phyloP scores from a whole-genome alignment of 2,888 invertebrate genomes.

The Acronicta leporina region DNA sequence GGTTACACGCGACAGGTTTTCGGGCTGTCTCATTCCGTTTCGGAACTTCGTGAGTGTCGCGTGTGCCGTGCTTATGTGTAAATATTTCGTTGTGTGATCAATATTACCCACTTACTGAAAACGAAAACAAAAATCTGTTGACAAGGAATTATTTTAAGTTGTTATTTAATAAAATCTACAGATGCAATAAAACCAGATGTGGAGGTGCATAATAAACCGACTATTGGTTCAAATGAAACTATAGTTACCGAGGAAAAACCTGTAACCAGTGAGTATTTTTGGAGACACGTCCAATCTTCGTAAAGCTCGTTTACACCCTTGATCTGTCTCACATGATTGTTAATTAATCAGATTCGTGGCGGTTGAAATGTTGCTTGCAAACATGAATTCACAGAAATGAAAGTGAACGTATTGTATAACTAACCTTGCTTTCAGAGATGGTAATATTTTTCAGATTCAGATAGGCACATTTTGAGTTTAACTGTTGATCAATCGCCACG shows the following conservation, averaged over 20 bases:
- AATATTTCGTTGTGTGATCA: conserved; percentile 53
- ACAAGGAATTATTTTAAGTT: conserved; percentile 70
- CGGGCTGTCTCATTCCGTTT: conserved; percentile 70
- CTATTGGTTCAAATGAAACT: conserved; percentile 80
- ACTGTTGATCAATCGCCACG: conserved; percentile 58
- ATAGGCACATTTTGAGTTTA: conserved; percentile 40
- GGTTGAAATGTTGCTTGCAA: conserved; percentile 61
- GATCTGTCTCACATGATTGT: conserved; percentile 62
- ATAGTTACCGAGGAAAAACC: conserved; percentile 80
- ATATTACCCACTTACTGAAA: conserved; percentile 52
- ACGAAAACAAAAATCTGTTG: conserved; percentile 54
- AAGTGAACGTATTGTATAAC: conserved; percentile 68
- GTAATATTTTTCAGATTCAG: conserved; percentile 34
- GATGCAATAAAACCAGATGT: conserved; percentile 83
- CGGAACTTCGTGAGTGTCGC: conserved; percentile 69
- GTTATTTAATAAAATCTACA: conserved; percentile 85
- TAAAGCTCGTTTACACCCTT: conserved; percentile 67
- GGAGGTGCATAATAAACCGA: conserved; percentile 82
- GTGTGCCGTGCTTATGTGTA: conserved; percentile 57
- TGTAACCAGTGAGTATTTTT: conserved; percentile 85
- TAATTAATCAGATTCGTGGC: conserved; percentile 70
- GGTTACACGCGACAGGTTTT: conserved; percentile 68
- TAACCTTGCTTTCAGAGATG: conserved; percentile 51
- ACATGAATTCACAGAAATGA: conserved; percentile 58
- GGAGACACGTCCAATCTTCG: conserved; percentile 67